Evolutionary conservation across 2,113 vertebrate genomes (phyloP).

Genomic region (Peromyscus maniculatus): DNA sequence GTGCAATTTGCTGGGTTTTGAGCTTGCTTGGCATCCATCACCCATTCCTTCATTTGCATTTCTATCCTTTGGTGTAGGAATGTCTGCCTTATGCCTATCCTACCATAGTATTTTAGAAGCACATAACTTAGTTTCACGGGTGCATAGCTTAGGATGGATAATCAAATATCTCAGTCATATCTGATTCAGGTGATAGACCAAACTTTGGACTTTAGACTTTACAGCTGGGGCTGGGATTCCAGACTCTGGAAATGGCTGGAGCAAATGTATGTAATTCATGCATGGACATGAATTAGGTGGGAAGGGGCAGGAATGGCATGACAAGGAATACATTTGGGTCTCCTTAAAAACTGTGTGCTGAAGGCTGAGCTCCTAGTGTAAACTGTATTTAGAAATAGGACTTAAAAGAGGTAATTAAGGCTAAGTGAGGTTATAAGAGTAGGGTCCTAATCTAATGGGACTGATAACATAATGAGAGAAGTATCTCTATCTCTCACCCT

Average conservation of each 20-base stretch:
- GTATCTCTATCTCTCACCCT: neutral
- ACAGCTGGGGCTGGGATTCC: neutral
- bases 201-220: neutral
- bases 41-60: neutral
- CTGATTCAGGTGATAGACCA: neutral
- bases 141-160: constrained; percentile 4
- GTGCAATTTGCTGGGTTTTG: neutral
- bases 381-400: neutral
- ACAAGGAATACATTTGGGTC: neutral
- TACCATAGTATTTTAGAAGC: neutral
- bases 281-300: neutral
- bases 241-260: neutral
- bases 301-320: neutral
- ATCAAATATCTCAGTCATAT: neutral
- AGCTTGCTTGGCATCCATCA: neutral
- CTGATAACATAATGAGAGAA: neutral
- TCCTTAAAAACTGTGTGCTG: neutral
- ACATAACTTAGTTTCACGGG: neutral
- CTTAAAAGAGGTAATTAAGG: neutral
- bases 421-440: neutral
- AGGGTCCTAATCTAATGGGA: neutral
- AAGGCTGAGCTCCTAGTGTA: neutral
- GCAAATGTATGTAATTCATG: neutral
- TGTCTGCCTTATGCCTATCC: neutral
- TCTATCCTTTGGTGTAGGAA: neutral